A percentile compares a stretch with the other conserved stretches of the same genome.
Conservation (phyloP, 2,797 vertebrate species). For the Mico argentatus region DNA sequence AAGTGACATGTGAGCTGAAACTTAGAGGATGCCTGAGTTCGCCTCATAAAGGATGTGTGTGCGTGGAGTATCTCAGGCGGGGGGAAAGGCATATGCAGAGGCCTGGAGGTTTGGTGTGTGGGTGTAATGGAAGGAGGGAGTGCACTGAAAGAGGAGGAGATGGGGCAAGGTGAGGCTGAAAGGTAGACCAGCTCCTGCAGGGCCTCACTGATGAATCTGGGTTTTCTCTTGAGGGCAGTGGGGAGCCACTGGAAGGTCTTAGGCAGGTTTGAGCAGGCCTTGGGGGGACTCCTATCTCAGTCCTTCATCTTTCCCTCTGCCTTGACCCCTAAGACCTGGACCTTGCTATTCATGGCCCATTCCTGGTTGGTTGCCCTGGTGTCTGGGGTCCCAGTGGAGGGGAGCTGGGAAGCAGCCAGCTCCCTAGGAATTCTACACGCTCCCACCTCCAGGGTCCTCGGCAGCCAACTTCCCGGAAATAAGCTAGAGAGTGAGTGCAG, state of each 20-base stretch:
- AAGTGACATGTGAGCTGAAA: neutral
- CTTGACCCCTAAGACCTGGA: neutral
- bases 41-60: neutral
- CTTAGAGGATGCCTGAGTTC: neutral
- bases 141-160: no score
- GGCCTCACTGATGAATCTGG: neutral
- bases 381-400: neutral
- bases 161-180: neutral
- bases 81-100: neutral
- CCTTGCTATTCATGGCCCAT: neutral
- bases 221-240: neutral
- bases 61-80: neutral
- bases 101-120: neutral
- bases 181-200: neutral
- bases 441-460: neutral
- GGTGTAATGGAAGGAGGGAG: neutral
- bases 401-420: neutral
- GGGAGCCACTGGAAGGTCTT: neutral
- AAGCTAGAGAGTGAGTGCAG: neutral
- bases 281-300: neutral
- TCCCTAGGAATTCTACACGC: neutral
- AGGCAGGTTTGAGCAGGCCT: neutral
- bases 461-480: conserved; percentile 5
- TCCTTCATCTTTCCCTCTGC: neutral
- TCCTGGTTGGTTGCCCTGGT: neutral